Evolutionary conservation across 2,888 invertebrate genomes (phyloP), one percentile per base, ranked within the genome.

Genomic region (Pyrochroa serraticornis): DNA sequence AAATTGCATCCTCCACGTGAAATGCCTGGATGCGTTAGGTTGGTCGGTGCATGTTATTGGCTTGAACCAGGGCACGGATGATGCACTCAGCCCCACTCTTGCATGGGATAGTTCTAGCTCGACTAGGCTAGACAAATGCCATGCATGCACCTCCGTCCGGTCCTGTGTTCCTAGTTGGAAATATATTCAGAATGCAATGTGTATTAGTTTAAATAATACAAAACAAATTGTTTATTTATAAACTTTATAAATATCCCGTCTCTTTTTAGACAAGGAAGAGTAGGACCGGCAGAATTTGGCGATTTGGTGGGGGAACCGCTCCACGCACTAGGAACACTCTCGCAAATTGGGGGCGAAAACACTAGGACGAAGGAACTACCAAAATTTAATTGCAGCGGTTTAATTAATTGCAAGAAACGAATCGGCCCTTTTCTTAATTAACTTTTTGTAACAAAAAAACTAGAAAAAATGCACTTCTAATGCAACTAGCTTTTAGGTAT

Each of bases 121-220:
- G 61, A 48, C 71, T 72, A 71, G 68, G 61, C 73, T 74, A 75
- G 74, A 71, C 70, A 51, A 63, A 52, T 52, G 14, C 12, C n/a
- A 43, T 55, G 41, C 47, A 57, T 48, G 34, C 47, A 70, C 70
- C 71, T 70, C 67, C 64, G 47, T 47, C 32, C 14, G 3, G 12
- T 69, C 47, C 72, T 79, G 77, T 48, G 53, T 58, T 70, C 79
- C 79, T 77, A 72, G 61, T 74, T 58, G 52, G 71, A 77, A 77
- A 78, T 78, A 78, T 79, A 79, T 78, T 77, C 76, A 75, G 76
- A 78, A 78, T 78, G 78, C 78, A 79, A 77, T 79, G 73, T 74
- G 72, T 74, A 77, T 77, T 78, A 77, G 77, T 78, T 77, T 78
- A 77, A 78, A 78, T 78, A 78, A 77, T 72, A 76, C 72, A 75